Conservation (phyloP, 1,140 invertebrate genomes). For the Pomacea maculata region DNA sequence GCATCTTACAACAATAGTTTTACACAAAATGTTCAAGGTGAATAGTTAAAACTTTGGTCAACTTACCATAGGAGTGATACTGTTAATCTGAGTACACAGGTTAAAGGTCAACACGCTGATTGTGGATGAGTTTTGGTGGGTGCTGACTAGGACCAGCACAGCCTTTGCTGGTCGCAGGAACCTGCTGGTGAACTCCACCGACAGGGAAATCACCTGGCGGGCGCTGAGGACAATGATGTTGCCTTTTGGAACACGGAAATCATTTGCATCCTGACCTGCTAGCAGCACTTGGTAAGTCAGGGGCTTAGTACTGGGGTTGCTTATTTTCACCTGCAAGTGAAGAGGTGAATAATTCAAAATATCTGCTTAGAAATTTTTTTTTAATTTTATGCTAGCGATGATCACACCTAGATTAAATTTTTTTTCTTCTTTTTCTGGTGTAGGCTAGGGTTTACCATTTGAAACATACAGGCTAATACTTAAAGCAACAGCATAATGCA, state of each 20-base stretch:
- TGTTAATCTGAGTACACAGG: slow-evolving; percentile 58
- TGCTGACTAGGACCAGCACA: slow-evolving; percentile 59
- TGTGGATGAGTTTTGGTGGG: slow-evolving; percentile 52
- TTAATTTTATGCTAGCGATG: no score
- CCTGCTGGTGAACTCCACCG: slow-evolving; percentile 61
- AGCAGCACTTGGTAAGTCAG: slow-evolving; percentile 60
- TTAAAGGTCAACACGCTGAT: slow-evolving; percentile 62
- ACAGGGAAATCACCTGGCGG: slow-evolving; percentile 52
- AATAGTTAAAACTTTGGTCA: background rate
- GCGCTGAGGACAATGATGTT: slow-evolving; percentile 52
- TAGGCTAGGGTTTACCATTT: no score
- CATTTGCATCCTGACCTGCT: slow-evolving; percentile 58
- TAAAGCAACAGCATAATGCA: background rate
- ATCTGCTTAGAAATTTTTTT: no score
- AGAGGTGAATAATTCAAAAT: no score
- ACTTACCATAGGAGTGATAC: slow-evolving; percentile 60
- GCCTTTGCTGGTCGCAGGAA: slow-evolving; percentile 63
- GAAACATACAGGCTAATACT: no score
- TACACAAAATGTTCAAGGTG: no score
- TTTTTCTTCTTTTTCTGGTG: no score
- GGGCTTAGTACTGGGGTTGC: slow-evolving; percentile 61
- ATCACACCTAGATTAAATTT: no score
- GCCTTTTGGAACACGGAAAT: slow-evolving; percentile 62
- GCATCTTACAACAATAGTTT: no score
- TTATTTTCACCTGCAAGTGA: slow-evolving; percentile 56